Evolutionary conservation across 1,140 invertebrate genomes (phyloP), one percentile per base, ranked within the genome.

Genomic region (Cryptotermes secundus): DNA sequence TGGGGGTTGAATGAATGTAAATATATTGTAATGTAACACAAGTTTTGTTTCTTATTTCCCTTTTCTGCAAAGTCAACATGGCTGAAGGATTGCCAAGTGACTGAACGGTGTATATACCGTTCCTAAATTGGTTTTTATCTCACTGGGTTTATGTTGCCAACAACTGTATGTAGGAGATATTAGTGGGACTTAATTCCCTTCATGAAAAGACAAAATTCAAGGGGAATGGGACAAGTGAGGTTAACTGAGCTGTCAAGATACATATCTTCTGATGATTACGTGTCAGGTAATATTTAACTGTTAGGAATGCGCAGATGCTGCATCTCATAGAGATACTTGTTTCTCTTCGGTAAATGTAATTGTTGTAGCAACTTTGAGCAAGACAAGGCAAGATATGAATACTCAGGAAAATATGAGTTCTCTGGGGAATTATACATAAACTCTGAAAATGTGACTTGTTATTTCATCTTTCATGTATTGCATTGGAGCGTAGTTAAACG

Each of bases 191-290:
- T 72, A 72, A 72, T 72, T 72, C n/a, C 31, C 26, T n/a, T 72
- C 26, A 26, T n/a, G n/a, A n/a, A 72, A 72, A 72, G n/a, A 72
- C 59, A 72, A 72, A 72, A 72, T 72, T 72, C 26, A 72, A 72
- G 59, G 59, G 59, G 53, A 59, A 59, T 59, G 53, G 53, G 53
- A 59, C 24, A 59, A 59, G 53, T 24, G 53, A 72, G 59, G 26
- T 31, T 31, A 31, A 72, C 59, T 72, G n/a, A 72, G 31, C 19
- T 72, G 59, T 72, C 59, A 16, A 26, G 59, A 72, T 72, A 31
- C 6, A 19, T 72, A n/a, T n/a, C 19, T 31, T 6, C 26, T 72
- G 59, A 72, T n/a, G 59, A 31, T 10, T 59, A 59, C 53, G 19
- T 72, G 26, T 31, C 59, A 72, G 7, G n/a, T 31, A 72, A 16